These are phyloP conservation scores for Psammodynastes pulverulentus DNA, from an alignment of 2,113 vertebrate species.

Conservation along the genomic window DNA sequence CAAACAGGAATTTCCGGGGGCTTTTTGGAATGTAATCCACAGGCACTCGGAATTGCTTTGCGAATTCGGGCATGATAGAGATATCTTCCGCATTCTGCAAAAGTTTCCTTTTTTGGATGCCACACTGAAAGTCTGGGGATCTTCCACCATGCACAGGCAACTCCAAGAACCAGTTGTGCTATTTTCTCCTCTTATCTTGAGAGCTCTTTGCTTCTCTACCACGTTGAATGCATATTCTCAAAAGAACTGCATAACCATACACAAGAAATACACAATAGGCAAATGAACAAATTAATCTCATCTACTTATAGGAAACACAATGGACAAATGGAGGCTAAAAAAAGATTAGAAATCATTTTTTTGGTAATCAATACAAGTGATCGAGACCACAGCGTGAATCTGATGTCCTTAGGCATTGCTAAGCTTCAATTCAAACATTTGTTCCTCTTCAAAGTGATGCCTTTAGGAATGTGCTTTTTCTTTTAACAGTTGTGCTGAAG, in stretches of 20 bases:
- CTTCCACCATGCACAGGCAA: not conserved
- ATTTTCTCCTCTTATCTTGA: not conserved
- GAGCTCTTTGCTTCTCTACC: not conserved
- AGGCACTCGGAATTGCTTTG: not conserved
- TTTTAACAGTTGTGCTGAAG: not conserved
- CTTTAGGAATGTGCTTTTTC: not conserved
- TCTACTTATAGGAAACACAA: not conserved
- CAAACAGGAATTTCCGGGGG: slow-evolving; percentile 42
- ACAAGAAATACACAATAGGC: not conserved
- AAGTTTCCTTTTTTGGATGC: not conserved
- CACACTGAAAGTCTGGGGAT: not conserved
- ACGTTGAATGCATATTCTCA: not conserved
- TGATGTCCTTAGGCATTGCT: not conserved
- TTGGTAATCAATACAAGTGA: not conserved
- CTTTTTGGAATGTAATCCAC: not conserved
- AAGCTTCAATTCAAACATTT: not conserved
- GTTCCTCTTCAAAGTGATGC: not conserved
- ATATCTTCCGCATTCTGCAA: not conserved
- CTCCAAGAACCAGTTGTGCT: not conserved
- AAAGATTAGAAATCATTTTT: not conserved
- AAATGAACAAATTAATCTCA: not conserved
- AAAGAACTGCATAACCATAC: not conserved
- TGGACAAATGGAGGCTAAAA: not conserved
- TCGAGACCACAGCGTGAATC: not conserved
- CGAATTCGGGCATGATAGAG: not conserved